Evolutionary conservation across 2,797 vertebrate genomes (phyloP), one percentile per base, ranked within the genome.

Genomic region (Onychomys torridus): DNA sequence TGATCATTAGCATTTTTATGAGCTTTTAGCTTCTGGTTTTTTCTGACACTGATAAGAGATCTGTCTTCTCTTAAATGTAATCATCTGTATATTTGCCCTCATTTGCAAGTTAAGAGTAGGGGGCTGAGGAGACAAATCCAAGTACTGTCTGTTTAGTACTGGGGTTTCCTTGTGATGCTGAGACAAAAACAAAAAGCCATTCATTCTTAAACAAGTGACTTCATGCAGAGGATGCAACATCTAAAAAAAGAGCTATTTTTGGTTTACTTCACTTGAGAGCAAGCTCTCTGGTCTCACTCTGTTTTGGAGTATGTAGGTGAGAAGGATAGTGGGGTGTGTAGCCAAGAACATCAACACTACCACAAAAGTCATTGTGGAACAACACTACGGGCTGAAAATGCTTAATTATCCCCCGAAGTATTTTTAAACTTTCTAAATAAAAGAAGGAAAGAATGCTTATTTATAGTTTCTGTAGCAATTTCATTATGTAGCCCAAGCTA

Each of bases 1-100:
- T 11, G 91, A 97, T 97, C 95, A 96, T 97, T 96, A 97, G 57
- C 69, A 94, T 95, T 98, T 98, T 98, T 98, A 98, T 97, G 97
- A 98, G 95, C 88, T 96, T 96, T 97, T 94, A 92, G 96, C 96
- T 96, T 97, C 90, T 78, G 85, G 0, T 75, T 90, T 95, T 96
- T 91, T 52, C 91, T 93, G 93, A 97, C 81, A 92, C 73, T 92
- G 96, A 96, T 97, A 97, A 96, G 96, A 96, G 84, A 96, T 97
- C 93, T 96, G 86, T 98, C 95, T 97, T 98, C 97, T 95, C 91
- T 91, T 97, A 96, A 96, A 97, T 90, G 94, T 93, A 97, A 97
- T 93, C 95, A 96, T 97, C 96, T 96, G 95, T 97, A 94, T 98
- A 95, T 97, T 96, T 96, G 94, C 95, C 88, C 95, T 97, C 88